Evolutionary conservation across 2,888 invertebrate species (phyloP).

Genomic region (Crocallis elinguaria): DNA sequence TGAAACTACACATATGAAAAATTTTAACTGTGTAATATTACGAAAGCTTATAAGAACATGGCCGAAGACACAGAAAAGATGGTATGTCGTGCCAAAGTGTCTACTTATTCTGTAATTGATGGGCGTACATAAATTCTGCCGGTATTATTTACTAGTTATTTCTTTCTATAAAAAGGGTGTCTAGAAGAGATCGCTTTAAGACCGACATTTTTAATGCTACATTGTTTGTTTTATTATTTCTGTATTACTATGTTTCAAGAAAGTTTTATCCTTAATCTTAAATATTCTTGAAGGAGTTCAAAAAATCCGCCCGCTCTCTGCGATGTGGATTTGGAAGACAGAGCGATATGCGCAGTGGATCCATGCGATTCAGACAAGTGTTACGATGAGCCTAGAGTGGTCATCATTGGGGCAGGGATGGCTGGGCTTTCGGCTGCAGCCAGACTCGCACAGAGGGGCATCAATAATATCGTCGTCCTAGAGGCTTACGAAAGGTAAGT

Average conservation of each 20-base stretch:
- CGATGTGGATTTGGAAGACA: conserved; percentile 63
- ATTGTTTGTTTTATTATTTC: too few species aligned
- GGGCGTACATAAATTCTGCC: conserved; percentile 30
- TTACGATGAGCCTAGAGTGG: conserved; percentile 85
- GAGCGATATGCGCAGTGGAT: conserved; percentile 63
- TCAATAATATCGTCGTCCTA: conserved; percentile 88
- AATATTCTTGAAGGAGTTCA: conserved; percentile 50
- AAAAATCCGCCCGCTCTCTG: conserved; percentile 52
- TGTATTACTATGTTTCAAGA: too few species aligned
- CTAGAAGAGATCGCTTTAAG: too few species aligned
- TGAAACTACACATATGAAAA: conserved; percentile 46
- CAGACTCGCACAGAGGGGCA: conserved; percentile 87
- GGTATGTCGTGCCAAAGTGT: conserved; percentile 49
- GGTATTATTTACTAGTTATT: conserved; percentile 12
- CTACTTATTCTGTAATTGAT: conserved; percentile 32
- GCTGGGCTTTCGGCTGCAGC: conserved; percentile 92
- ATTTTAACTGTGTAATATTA: conserved; percentile 43
- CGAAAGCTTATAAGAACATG: conserved; percentile 44
- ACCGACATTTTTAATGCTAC: too few species aligned
- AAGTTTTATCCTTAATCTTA: background rate
- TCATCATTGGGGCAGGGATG: conserved; percentile 92
- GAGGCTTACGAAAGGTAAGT: conserved; percentile 90
- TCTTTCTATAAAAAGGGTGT: too few species aligned
- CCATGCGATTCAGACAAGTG: conserved; percentile 62
- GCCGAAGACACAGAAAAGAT: conserved; percentile 48